Base-by-base conservation (phyloP, 1,140 invertebrate genomes). In the Drosophila paulistorum region DNA sequence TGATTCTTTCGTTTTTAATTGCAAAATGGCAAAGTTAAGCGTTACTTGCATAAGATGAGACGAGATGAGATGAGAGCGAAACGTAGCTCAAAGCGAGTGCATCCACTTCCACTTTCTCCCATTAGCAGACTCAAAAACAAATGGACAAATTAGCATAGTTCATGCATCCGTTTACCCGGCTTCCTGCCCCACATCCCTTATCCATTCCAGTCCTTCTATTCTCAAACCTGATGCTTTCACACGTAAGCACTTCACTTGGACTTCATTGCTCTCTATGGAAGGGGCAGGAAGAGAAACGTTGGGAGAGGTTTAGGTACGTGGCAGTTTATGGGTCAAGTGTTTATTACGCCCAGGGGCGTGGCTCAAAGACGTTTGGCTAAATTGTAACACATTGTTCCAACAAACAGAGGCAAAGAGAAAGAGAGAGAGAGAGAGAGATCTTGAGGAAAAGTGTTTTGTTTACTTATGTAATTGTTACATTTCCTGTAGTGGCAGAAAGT, bases 281-380 rank as follows among this genome's bases (percentile, higher is more conserved):
- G 63, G 23, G 61, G 41, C 80, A 81, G 79, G 74, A 76, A 82
- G 83, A 42, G 30, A 54, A 26, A 11, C 3, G 23, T 17, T 26
- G 13, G 41, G 26, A n/a, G 20, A 11, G 42, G 61, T 23, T 13
- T 71, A 61, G 82, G 75, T 67, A 85, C 81, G 86, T 82, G 75
- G 70, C 67, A 79, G 81, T 83, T 86, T 86, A 86, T 89, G 84
- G 83, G 83, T 86, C 83, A 86, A 86, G 83, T 87, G 83, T 83
- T 89, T 87, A 86, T 86, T 86, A 86, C 79, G 83, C 84, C 83
- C 76, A 72, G 59, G 76, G 83, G 83, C 84, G 84, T 86, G 83
- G 82, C 74, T 77, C 67, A 77, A 77, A 77, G 74, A 45, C 67
- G 60, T 64, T 72, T 51, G 45, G 76, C 79, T 79, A 79, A 79